Percentiles rank a stretch among this genome's conserved stretches.
These are phyloP conservation scores for Prochilodus magdalenae DNA, from an alignment of 2,113 vertebrate species.

Conservation along the genomic window DNA sequence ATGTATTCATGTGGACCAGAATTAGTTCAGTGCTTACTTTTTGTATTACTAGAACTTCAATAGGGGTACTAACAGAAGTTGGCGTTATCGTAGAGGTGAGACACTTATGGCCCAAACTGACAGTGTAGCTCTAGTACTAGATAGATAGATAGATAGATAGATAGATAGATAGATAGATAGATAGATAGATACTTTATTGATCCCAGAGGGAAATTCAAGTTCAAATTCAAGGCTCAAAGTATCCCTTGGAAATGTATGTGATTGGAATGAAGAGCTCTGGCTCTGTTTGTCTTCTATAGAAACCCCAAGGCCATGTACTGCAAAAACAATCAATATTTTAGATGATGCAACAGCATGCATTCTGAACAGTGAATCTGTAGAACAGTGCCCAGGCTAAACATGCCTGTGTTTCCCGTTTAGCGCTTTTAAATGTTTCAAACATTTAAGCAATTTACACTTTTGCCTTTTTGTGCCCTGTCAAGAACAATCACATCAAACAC, in stretches of 20 bases:
- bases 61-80: too few relatives aligned
- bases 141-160: too few relatives aligned
- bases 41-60: too few relatives aligned
- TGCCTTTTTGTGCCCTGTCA: constrained; percentile 9
- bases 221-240: too few relatives aligned
- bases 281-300: not conserved
- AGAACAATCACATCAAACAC: constrained; percentile 3
- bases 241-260: not conserved
- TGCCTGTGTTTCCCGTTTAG: not conserved
- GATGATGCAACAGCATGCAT: not conserved
- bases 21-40: too few relatives aligned
- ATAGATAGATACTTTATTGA: too few relatives aligned
- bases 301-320: not conserved
- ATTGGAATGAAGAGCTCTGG: not conserved
- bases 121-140: too few relatives aligned
- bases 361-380: not conserved
- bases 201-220: too few relatives aligned
- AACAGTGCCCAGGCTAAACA: not conserved
- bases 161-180: too few relatives aligned
- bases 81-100: too few relatives aligned
- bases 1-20: too few relatives aligned
- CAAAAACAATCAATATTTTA: not conserved
- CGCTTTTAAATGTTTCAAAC: not conserved
- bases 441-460: not conserved
- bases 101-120: too few relatives aligned